Evolutionary conservation across 2,113 vertebrate species (phyloP), one percentile per base, ranked within the genome.

Genomic region (Microtus montanus): DNA sequence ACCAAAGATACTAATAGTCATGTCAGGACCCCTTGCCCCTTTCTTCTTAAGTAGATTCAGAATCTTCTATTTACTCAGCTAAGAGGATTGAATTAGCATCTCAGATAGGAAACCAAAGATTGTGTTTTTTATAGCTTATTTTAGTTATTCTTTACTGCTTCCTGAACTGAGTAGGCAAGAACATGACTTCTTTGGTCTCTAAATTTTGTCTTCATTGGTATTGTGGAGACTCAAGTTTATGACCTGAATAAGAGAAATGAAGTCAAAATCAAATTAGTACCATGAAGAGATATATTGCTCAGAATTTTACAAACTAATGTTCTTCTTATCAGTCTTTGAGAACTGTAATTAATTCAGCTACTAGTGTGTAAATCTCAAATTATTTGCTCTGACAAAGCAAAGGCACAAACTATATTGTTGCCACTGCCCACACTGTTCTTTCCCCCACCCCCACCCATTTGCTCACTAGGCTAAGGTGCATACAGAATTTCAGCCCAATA

Each of bases 51-150:
- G 58, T 64, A 44, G 7, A 0, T 15, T 4, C 7, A 94, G 47
- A 68, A 5, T 49, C 20, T 63, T 77, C 5, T 73, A 44, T 28
- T 24, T 94, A 85, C 15, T 3, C 5, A 79, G 7, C 10, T 52
- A 35, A 26, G 52, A 64, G 14, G 38, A 64, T 75, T n/a, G 84
- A 52, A 38, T 7, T 28, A 33, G 58, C 26, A 38, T 61, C 73
- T 70, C 74, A 44, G 41, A 41, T 9, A 95, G 30, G 74, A 86
- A 91, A 95, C 79, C 33, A 68, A 92, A 93, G 52, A 73, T 28
- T 77, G 1, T 75, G 30, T 19, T 80, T 44, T 26, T 26, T 64
- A 44, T 44, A 26, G 14, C 10, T 92, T 33, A 22, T 33, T 70
- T 96, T 22, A 87, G 30, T 82, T 74, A 88, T 71, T 83, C 84